A percentile compares a stretch with the other conserved stretches of the same genome.
These are phyloP conservation scores for Dasysyrphus tricinctus DNA, from an alignment of 2,888 invertebrate species.

Conservation along the genomic window DNA sequence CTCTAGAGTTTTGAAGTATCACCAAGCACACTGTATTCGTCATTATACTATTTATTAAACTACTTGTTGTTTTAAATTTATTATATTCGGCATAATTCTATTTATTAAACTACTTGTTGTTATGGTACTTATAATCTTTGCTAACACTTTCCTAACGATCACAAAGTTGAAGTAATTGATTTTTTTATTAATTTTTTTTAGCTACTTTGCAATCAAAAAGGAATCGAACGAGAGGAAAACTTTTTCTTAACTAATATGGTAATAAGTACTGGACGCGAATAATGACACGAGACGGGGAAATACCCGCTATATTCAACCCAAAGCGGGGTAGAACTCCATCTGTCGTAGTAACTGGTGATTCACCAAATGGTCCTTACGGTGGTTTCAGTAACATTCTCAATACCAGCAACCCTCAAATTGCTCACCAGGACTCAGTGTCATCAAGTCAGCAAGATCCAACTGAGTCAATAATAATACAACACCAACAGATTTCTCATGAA, in stretches of 20 bases:
- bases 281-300: slow-evolving; percentile 90
- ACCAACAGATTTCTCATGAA: slow-evolving; percentile 72
- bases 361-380: slow-evolving; percentile 84
- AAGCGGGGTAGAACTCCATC: slow-evolving; percentile 88
- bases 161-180: too few species aligned
- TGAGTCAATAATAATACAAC: slow-evolving; percentile 82
- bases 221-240: background rate
- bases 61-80: too few species aligned
- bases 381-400: slow-evolving; percentile 84
- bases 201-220: background rate
- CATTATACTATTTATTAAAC: too few species aligned
- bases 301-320: slow-evolving; percentile 92
- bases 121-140: too few species aligned
- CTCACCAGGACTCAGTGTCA: slow-evolving; percentile 85
- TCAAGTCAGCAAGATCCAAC: slow-evolving; percentile 87
- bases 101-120: too few species aligned
- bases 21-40: too few species aligned
- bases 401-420: slow-evolving; percentile 84
- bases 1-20: too few species aligned
- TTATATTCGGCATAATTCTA: too few species aligned
- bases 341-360: slow-evolving; percentile 88
- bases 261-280: slow-evolving; percentile 76
- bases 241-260: slow-evolving; percentile 24
- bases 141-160: too few species aligned
- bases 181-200: background rate